Percentiles rank a stretch among this genome's conserved stretches.
phyloP scores from a whole-genome alignment of 1,140 invertebrate species.

The Agrypnia vestita region DNA sequence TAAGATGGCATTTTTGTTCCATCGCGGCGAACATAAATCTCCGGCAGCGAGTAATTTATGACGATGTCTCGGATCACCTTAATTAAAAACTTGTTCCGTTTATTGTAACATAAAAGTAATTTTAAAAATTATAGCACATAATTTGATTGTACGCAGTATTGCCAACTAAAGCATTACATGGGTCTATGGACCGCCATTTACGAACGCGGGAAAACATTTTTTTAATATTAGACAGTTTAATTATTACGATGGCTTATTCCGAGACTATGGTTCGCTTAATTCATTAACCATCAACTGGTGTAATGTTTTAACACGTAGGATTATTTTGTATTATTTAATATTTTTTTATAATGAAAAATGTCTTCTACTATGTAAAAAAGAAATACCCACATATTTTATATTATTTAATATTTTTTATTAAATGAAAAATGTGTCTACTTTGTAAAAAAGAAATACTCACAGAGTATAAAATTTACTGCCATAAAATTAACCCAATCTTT shows the following conservation, averaged over 20 bases:
- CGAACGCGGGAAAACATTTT: constrained; percentile 23
- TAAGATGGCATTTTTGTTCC: constrained; percentile 55
- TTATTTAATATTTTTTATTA: too few species aligned
- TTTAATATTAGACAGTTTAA: constrained; percentile 35
- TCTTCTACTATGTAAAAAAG: too few species aligned
- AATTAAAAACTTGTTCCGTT: constrained; percentile 60
- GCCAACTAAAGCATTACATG: background rate
- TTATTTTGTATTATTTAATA: too few species aligned
- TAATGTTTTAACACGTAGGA: too few species aligned
- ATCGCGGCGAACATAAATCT: constrained; percentile 51
- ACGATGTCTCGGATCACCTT: constrained; percentile 47
- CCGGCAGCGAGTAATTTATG: constrained; percentile 56
- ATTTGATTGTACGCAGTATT: constrained; percentile 48
- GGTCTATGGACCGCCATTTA: constrained; percentile 6
- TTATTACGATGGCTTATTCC: constrained; percentile 32
- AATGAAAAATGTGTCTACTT: too few species aligned
- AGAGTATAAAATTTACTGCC: too few species aligned
- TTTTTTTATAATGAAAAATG: too few species aligned
- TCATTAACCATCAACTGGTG: background rate
- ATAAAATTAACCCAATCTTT: too few species aligned
- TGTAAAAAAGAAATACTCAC: too few species aligned
- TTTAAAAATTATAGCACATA: constrained; percentile 58
- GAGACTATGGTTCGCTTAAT: constrained; percentile 22
- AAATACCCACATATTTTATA: too few species aligned
- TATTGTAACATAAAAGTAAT: constrained; percentile 59